A percentile compares a stretch with the other conserved stretches of the same genome.
These are phyloP conservation scores for Sakesphorus luctuosus DNA, from an alignment of 2,113 vertebrate species.

Conservation along the genomic window DNA sequence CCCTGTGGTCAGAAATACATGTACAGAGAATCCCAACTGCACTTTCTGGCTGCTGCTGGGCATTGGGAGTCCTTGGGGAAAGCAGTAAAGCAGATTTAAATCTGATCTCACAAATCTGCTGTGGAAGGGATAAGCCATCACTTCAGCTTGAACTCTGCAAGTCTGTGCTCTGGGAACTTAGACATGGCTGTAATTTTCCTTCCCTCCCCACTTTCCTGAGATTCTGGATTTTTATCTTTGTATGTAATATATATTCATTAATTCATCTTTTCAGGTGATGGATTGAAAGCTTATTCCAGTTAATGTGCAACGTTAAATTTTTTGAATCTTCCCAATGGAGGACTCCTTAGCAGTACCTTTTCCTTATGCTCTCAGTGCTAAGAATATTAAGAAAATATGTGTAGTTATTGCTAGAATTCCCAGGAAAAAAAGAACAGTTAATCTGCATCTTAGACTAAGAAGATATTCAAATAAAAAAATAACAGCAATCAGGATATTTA, in stretches of 20 bases:
- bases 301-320: background rate
- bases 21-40: background rate
- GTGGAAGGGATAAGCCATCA: background rate
- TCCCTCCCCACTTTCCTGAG: background rate
- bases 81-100: constrained; percentile 21
- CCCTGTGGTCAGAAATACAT: background rate
- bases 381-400: background rate
- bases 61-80: background rate
- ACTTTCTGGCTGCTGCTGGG: background rate
- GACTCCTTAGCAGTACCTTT: background rate
- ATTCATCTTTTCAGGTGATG: background rate
- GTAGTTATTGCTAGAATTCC: background rate
- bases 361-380: background rate
- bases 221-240: background rate
- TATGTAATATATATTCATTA: background rate
- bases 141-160: background rate
- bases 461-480: background rate
- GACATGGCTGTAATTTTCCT: background rate
- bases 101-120: constrained; percentile 7
- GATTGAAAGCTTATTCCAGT: background rate
- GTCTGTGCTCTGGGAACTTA: background rate
- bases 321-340: background rate
- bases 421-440: background rate
- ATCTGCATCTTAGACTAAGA: background rate
- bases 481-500: background rate